Conservation (phyloP, 2,797 vertebrate species). For the Gambelia wislizenii region DNA sequence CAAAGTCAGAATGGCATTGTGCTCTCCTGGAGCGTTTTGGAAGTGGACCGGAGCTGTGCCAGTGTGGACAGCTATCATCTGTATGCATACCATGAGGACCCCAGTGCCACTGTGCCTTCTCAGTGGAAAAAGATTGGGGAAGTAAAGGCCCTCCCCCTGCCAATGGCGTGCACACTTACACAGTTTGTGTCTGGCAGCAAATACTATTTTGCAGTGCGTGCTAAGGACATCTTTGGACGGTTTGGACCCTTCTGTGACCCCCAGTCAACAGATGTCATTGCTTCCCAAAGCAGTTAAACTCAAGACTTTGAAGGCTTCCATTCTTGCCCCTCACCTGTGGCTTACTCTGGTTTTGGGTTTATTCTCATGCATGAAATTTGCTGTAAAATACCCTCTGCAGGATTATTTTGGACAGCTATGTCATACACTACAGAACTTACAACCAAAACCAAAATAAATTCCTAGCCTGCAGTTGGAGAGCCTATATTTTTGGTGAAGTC, state of each 20-base stretch:
- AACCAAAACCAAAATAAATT: slow-evolving; percentile 78
- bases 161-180: slow-evolving; percentile 98
- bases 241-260: slow-evolving; percentile 98
- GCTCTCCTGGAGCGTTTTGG: slow-evolving; percentile 95
- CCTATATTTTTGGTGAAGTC: slow-evolving; percentile 66
- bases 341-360: slow-evolving; percentile 68
- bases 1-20: slow-evolving; percentile 97
- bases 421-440: slow-evolving; percentile 78
- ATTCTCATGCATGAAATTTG: slow-evolving; percentile 81
- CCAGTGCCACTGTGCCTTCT: slow-evolving; percentile 83
- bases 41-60: slow-evolving; percentile 92
- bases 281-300: slow-evolving; percentile 83
- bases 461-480: slow-evolving; percentile 70
- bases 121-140: slow-evolving; percentile 99
- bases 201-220: slow-evolving; percentile 97
- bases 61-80: slow-evolving; percentile 97
- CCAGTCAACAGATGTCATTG: slow-evolving; percentile 98
- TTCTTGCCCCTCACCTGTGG: slow-evolving; percentile 61
- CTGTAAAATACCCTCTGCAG: slow-evolving; percentile 76
- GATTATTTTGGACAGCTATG: slow-evolving; percentile 75
- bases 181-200: slow-evolving; percentile 98
- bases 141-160: slow-evolving; percentile 94
- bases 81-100: slow-evolving; percentile 96
- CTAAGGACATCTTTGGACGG: slow-evolving; percentile 95
- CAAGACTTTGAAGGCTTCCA: slow-evolving; percentile 67